A percentile compares a stretch with the other conserved stretches of the same genome.
Evolutionary conservation across 2,888 invertebrate genomes (phyloP).

Genomic region (Drosophila atripex): DNA sequence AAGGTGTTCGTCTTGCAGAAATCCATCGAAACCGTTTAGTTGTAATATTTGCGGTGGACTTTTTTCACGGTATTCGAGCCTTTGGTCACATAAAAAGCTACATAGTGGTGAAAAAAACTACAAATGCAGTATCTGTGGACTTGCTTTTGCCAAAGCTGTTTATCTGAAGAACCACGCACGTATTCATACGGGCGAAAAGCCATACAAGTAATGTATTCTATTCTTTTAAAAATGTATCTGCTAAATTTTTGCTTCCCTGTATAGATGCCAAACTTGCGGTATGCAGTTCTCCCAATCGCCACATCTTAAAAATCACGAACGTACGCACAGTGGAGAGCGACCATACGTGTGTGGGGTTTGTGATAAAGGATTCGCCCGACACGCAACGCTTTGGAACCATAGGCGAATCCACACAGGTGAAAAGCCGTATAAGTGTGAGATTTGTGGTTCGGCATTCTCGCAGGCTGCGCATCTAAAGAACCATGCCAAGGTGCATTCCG

Average conservation of each 20-base stretch:
- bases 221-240: not conserved
- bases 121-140: conserved; percentile 93
- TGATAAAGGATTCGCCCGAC: conserved; percentile 94
- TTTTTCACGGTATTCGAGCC: conserved; percentile 92
- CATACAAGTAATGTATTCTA: conserved; percentile 87
- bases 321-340: conserved; percentile 94
- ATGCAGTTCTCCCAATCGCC: conserved; percentile 96
- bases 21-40: conserved; percentile 92
- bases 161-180: conserved; percentile 94
- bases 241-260: not conserved
- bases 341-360: conserved; percentile 95
- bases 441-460: conserved; percentile 95
- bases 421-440: conserved; percentile 88
- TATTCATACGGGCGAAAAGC: conserved; percentile 93
- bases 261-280: conserved; percentile 92
- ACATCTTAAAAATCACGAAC: conserved; percentile 94
- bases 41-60: conserved; percentile 94
- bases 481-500: conserved; percentile 93
- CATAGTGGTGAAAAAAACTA: conserved; percentile 93
- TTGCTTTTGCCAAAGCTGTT: conserved; percentile 95
- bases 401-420: conserved; percentile 92
- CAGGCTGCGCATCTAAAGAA: conserved; percentile 95
- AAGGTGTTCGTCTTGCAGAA: conserved; percentile 68
- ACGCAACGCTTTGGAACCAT: conserved; percentile 95
- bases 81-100: conserved; percentile 95